Evolutionary conservation across 2,797 vertebrate genomes (phyloP).

Genomic region (Amphiprion clarkii): DNA sequence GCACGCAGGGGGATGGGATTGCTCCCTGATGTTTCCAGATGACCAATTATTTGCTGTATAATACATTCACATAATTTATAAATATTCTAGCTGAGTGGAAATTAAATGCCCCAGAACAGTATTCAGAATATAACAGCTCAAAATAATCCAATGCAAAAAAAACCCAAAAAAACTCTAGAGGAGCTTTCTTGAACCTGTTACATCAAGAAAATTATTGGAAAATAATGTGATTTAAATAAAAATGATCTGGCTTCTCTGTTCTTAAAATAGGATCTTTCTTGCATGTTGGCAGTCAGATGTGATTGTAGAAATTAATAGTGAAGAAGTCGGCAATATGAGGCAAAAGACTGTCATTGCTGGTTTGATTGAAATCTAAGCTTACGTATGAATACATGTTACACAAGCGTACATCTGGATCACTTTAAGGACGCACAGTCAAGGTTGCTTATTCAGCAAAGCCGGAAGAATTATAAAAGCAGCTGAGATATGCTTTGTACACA

Average conservation of each 20-base stretch:
- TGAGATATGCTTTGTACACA: not conserved
- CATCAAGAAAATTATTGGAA: not conserved
- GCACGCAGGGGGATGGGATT: not conserved
- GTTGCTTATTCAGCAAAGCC: constrained; percentile 9
- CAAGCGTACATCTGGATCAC: not conserved
- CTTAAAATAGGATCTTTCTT: not conserved
- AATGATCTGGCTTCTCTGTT: not conserved
- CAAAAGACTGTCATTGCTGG: not conserved
- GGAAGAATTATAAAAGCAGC: not conserved
- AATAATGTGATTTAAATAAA: not conserved
- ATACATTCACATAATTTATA: constrained; percentile 4
- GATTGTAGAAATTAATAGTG: not conserved
- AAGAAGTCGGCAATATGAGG: not conserved
- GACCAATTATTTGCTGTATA: constrained; percentile 1
- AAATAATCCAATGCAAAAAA: constrained; percentile 8
- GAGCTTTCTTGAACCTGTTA: not conserved
- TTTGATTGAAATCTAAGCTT: not conserved
- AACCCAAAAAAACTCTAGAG: not conserved
- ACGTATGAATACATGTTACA: not conserved
- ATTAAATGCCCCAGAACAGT: constrained; percentile 1
- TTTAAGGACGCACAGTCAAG: not conserved
- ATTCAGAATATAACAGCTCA: not conserved
- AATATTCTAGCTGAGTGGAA: constrained; percentile 16
- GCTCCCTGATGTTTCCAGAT: constrained; percentile 13
- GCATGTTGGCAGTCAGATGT: not conserved